These are phyloP conservation scores for Diplodus puntazzo DNA, from an alignment of 2,797 vertebrate species.

Conservation along the genomic window DNA sequence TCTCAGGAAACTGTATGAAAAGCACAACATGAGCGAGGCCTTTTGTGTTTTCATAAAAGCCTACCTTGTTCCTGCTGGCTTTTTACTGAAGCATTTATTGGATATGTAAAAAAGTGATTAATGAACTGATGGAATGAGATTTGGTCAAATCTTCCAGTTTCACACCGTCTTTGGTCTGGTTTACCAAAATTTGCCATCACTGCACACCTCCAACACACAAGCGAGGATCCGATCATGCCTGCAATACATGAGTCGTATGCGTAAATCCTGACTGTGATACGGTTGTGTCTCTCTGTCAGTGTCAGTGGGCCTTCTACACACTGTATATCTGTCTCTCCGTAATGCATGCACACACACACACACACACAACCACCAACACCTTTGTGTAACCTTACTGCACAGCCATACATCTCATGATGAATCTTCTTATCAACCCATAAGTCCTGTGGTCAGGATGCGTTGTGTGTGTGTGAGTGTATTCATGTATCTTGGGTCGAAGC, in stretches of 20 bases:
- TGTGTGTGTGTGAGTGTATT: constrained; percentile 8
- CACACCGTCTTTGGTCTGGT: constrained; percentile 29
- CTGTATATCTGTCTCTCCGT: constrained; percentile 28
- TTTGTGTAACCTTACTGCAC: constrained; percentile 16
- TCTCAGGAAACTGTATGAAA: background rate
- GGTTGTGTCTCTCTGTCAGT: constrained; percentile 41
- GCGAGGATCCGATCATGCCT: constrained; percentile 57
- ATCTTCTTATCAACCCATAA: constrained; percentile 46
- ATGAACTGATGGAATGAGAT: too few relatives aligned
- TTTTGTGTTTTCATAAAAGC: background rate
- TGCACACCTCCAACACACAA: constrained; percentile 36
- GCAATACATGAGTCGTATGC: constrained; percentile 44
- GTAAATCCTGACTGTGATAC: constrained; percentile 42
- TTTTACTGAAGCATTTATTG: background rate
- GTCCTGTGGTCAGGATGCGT: background rate
- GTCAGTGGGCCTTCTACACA: constrained; percentile 18
- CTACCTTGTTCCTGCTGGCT: background rate
- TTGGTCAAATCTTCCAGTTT: too few relatives aligned
- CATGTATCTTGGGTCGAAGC: background rate
- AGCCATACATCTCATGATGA: constrained; percentile 48
- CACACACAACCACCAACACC: constrained; percentile 2
- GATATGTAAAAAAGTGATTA: background rate
- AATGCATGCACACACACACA: constrained; percentile 7
- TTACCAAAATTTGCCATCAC: constrained; percentile 27
- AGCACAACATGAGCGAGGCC: background rate